Base-by-base conservation (phyloP, 2,888 invertebrate genomes). In the Formica aserva region DNA sequence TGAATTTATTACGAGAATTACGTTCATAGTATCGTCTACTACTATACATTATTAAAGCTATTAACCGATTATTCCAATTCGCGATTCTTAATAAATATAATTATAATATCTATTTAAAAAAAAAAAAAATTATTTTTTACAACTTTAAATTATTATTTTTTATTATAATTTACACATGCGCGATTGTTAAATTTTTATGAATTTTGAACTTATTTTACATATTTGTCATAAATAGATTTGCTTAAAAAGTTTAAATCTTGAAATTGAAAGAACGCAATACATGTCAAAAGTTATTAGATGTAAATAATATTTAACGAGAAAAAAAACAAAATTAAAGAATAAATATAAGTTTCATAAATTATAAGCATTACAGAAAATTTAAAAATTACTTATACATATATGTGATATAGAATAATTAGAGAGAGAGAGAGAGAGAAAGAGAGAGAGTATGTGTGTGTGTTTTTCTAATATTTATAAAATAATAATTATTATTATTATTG, bases 381-480 rank as follows among this genome's bases (percentile, higher is more conserved):
- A 41, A 22, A 66, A 66, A 66, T 38, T 38, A 67, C 3, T 5
- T 35, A 65, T 65, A 65, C 5, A 66, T 15, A 62, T 67, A 18
- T 41, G 18, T 26, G 5, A 9, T 15, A 66, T 18, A 15, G 9
- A 26, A 26, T 4, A 69, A 26, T 26, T 1, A 26, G 26, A 26
- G 26, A 26, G 26, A 26, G 26, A 26, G 26, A 26, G 26, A 1
- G 1, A 26, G 26, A 1, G 26, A 26, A 0, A 26, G 26, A 26
- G 26, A 26, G 26, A 1, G 26, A 26, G 22, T 22, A 26, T 26
- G 26, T 26, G 26, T 26, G 26, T 26, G 26, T 52, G n/a, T 3
- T 52, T 71, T 52, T 52, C 26, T 48, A 29, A 71, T 35, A 6
- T 13, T 60, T 60, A 35, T 35, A 35, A 35, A 35, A 35, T 35